Base-by-base conservation (phyloP, 1,140 invertebrate genomes). In the Drosophila micromelanica region DNA sequence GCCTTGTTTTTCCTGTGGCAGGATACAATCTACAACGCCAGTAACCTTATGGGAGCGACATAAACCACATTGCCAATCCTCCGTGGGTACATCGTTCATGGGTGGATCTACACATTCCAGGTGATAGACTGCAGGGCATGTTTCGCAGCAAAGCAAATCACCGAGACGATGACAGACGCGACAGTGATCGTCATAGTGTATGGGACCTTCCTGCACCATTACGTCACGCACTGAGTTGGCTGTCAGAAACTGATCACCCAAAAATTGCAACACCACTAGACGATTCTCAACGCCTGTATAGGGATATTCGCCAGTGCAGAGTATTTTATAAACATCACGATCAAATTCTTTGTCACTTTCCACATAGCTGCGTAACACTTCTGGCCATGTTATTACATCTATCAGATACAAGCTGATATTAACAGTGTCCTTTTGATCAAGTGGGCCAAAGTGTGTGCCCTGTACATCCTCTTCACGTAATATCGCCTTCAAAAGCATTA, bases 401-500 rank as follows among this genome's bases (percentile, higher is more conserved):
- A 98, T 95, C 89, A 98, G 95, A 93, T 96, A 99, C 15, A 99
- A 93, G 72, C 96, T 95, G 56, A 98, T 96, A 92, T 99, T 99
- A 0, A 99, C 96, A 92, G 97, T 98, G 92, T 99, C 98, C 93
- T 99, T 99, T 84, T 98, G 96, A 93, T 99, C 98, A 56, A 98
- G 92, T 11, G 98, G 97, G 51, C 98, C 98, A 93, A 98, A 99
- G 91, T 97, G 96, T 13, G 98, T 98, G 87, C 97, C 97, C 92
- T 98, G 97, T 1, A 95, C 95, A 92, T 99, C 98, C 93, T 99
- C 98, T 93, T 99, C 98, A 54, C 98, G 93, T 30, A 99, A 92
- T 60, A 99, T 93, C 8, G 98, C 96, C 93, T 98, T 98, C 2
- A 99, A 93, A 40, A 99, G 93, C 94, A 96, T 96, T 64, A 98